Conservation (phyloP, 2,113 vertebrate species). For the Telmatochromis sp. region DNA sequence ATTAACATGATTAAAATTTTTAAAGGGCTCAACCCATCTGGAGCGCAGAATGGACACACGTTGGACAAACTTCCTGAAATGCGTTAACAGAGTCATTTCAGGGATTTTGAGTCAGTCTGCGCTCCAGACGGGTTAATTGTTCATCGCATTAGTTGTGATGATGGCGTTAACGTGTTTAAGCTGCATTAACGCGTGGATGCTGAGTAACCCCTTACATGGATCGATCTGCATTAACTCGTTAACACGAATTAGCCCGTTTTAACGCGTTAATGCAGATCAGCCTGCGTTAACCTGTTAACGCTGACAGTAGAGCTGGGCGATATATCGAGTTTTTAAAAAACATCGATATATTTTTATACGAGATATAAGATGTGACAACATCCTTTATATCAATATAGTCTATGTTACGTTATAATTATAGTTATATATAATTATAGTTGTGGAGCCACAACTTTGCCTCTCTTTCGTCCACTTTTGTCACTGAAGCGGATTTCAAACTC, state of each 20-base stretch:
- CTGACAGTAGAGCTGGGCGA: neutral
- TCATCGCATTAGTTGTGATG: neutral
- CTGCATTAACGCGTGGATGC: neutral
- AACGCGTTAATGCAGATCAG: neutral
- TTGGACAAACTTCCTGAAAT: neutral
- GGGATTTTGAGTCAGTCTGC: neutral
- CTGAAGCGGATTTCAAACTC: too few relatives aligned
- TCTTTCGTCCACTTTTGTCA: too few relatives aligned
- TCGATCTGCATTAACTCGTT: neutral
- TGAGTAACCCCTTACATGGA: neutral
- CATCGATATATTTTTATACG: too few relatives aligned
- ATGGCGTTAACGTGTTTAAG: neutral
- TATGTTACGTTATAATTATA: too few relatives aligned
- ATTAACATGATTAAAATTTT: rapidly evolving
- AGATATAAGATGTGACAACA: too few relatives aligned
- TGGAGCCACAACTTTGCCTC: too few relatives aligned
- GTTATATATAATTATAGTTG: too few relatives aligned
- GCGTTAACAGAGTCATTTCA: rapidly evolving
- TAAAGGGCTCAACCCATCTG: neutral
- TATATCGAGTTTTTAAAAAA: too few relatives aligned
- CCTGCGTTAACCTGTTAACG: rapidly evolving
- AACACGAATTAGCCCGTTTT: rapidly evolving
- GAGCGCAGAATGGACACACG: neutral
- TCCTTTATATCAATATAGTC: too few relatives aligned
- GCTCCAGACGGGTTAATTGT: neutral